Conservation (phyloP, 2,797 vertebrate species). For the Tragelaphus eurycerus region DNA sequence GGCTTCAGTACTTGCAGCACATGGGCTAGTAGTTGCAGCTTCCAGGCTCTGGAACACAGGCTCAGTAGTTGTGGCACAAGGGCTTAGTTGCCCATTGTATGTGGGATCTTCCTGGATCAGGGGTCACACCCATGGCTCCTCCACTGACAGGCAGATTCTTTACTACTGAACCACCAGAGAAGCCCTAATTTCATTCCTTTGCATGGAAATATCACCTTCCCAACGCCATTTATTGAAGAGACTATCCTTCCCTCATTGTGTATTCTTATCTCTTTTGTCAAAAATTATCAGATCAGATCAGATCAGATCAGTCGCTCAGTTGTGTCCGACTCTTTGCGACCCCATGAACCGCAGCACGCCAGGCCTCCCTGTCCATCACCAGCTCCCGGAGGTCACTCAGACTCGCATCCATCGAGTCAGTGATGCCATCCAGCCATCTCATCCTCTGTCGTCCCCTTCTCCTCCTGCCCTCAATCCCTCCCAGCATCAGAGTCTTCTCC, state of each 20-base stretch:
- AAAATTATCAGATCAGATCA: no score
- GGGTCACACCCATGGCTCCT: background rate
- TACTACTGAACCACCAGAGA: background rate
- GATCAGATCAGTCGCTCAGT: no score
- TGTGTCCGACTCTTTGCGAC: no score
- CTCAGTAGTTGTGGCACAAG: background rate
- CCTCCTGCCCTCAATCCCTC: no score
- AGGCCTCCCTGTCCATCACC: no score
- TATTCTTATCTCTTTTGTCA: background rate
- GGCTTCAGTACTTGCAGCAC: background rate
- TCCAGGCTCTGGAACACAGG: background rate
- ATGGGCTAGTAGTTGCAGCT: background rate
- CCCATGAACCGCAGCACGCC: no score
- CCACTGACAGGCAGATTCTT: background rate
- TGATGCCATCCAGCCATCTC: no score
- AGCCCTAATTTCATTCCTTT: background rate
- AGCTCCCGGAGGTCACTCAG: no score
- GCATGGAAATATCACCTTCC: background rate
- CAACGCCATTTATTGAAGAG: background rate
- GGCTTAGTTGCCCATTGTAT: background rate
- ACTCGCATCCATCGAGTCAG: no score
- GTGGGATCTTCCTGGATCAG: background rate
- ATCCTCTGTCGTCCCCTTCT: no score
- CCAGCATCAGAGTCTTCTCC: no score
- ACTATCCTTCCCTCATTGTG: background rate